A percentile compares a stretch with the other conserved stretches of the same genome.
phyloP scores from a whole-genome alignment of 2,797 vertebrate genomes.

The Characodon lateralis region DNA sequence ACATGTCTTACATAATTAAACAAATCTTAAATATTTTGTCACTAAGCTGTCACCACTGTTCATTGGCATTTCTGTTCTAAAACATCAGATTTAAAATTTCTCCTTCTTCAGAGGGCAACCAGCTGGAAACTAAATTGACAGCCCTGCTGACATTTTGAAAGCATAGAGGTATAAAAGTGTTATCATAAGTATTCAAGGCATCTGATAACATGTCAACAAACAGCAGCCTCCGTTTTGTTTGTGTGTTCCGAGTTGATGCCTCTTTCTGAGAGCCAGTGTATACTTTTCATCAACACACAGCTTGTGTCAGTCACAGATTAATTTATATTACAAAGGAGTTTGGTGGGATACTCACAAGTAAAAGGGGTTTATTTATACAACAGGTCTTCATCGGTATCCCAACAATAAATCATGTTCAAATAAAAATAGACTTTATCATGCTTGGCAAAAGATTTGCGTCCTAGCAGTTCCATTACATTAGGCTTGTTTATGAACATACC shows the following conservation, averaged over 20 bases:
- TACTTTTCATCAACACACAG: background rate
- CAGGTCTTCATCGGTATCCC: background rate
- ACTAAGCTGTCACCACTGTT: background rate
- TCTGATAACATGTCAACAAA: conserved; percentile 28
- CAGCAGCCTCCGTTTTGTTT: conserved; percentile 1
- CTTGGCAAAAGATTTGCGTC: background rate
- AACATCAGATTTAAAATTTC: conserved; percentile 42
- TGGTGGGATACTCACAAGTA: background rate
- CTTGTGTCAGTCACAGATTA: background rate
- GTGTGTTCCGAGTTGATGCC: conserved; percentile 1
- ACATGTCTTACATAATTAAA: background rate
- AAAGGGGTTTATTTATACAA: background rate
- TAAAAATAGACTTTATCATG: background rate
- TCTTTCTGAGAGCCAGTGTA: background rate
- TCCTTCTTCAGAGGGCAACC: conserved; percentile 31
- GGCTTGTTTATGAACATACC: background rate
- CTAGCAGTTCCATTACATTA: background rate
- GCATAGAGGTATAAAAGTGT: conserved; percentile 29
- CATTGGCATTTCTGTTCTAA: conserved; percentile 47
- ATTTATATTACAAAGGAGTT: background rate
- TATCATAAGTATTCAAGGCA: conserved; percentile 31
- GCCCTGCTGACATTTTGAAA: conserved; percentile 53
- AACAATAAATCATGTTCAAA: background rate
- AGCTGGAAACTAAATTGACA: conserved; percentile 15
- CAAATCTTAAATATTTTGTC: background rate